Evolutionary conservation across 2,113 vertebrate genomes (phyloP).

Genomic region (Tragelaphus imberbis): DNA sequence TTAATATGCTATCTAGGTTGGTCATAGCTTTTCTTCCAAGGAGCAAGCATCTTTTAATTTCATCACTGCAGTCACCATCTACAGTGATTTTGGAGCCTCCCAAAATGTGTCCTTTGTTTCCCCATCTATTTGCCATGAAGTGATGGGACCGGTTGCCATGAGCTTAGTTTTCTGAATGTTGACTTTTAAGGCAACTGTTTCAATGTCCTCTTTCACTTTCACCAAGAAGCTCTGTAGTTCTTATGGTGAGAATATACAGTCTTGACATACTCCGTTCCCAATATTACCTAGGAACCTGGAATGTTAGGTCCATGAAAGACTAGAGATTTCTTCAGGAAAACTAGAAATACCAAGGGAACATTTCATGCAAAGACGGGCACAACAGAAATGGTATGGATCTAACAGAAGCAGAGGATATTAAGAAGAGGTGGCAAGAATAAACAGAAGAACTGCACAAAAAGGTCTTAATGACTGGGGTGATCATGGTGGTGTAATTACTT

Average conservation of each 20-base stretch:
- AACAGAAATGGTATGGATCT: too few species aligned
- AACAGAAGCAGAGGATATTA: too few species aligned
- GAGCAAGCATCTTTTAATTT: neutral
- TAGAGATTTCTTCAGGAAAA: too few species aligned
- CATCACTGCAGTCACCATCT: neutral
- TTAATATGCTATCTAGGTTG: neutral
- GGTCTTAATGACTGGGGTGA: too few species aligned
- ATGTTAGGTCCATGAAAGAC: too few species aligned
- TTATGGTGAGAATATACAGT: neutral
- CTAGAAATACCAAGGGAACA: too few species aligned
- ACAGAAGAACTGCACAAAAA: too few species aligned
- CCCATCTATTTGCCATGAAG: neutral
- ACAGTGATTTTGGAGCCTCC: neutral
- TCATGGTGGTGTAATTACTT: too few species aligned
- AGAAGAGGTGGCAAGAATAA: too few species aligned
- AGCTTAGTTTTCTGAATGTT: neutral
- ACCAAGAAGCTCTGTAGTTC: neutral
- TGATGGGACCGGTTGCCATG: neutral
- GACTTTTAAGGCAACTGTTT: neutral
- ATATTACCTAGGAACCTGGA: too few species aligned
- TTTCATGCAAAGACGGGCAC: too few species aligned
- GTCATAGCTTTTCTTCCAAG: neutral
- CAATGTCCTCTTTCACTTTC: neutral
- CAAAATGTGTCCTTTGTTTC: fast-evolving
- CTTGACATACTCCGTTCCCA: neutral